These are phyloP conservation scores for Tychaedon coryphoeus DNA, from an alignment of 2,113 vertebrate genomes.

Conservation along the genomic window DNA sequence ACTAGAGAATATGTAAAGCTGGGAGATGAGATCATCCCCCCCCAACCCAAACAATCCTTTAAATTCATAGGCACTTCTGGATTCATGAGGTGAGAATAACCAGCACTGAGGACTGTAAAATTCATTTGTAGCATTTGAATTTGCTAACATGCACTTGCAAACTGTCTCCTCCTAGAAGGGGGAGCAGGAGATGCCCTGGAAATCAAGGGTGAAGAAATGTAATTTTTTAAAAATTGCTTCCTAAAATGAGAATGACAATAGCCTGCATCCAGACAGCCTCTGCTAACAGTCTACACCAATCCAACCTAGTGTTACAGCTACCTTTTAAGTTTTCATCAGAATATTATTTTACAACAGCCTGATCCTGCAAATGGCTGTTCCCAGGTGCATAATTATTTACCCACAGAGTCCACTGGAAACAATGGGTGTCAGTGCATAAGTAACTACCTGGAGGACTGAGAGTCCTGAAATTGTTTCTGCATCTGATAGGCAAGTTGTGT, in stretches of 20 bases:
- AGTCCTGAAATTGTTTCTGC: conserved; percentile 31
- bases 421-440: conserved; percentile 36
- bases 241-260: conserved; percentile 1
- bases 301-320: background rate
- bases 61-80: conserved; percentile 65
- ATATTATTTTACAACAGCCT: conserved; percentile 7
- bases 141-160: conserved; percentile 52
- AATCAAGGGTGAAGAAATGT: background rate
- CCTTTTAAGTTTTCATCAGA: conserved; percentile 39
- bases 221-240: background rate
- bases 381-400: conserved; percentile 34
- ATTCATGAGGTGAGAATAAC: conserved; percentile 73
- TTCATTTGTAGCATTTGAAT: conserved; percentile 58
- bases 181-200: background rate
- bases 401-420: conserved; percentile 8
- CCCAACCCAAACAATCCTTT: conserved; percentile 49
- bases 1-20: conserved; percentile 66
- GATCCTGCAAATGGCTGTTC: conserved; percentile 25
- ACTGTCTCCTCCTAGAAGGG: conserved; percentile 30
- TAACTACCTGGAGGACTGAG: conserved; percentile 3
- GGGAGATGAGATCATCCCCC: conserved; percentile 70
- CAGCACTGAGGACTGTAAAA: conserved; percentile 54
- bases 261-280: background rate
- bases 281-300: background rate
- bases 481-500: background rate